These are phyloP conservation scores for Danionella dracula DNA, from an alignment of 2,797 vertebrate genomes.

Conservation along the genomic window DNA sequence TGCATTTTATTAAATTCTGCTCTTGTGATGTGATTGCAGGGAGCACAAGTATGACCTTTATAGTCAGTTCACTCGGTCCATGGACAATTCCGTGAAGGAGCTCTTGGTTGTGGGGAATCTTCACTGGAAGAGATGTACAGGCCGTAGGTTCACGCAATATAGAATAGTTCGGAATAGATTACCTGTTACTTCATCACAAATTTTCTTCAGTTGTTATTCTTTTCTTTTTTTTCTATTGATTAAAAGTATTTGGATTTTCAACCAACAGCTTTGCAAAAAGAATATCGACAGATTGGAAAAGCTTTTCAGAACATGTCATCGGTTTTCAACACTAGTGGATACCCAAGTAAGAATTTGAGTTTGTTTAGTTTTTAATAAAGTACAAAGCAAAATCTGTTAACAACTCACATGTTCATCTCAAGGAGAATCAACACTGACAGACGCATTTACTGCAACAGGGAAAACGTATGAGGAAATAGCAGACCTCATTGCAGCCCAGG, in stretches of 20 bases:
- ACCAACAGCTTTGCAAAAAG: conserved; percentile 79
- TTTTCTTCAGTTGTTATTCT: neutral
- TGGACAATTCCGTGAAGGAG: conserved; percentile 87
- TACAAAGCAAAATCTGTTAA: too few relatives aligned
- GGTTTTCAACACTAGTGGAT: conserved; percentile 81
- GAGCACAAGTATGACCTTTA: conserved; percentile 83
- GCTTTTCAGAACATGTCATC: conserved; percentile 79
- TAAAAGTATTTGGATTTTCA: conserved; percentile 15
- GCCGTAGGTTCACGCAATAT: conserved; percentile 63
- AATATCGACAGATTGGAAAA: conserved; percentile 87
- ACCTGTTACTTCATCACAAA: neutral
- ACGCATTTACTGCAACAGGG: conserved; percentile 81
- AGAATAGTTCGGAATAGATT: neutral
- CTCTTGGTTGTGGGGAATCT: conserved; percentile 82
- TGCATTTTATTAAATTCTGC: neutral
- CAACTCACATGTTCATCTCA: conserved; percentile 34
- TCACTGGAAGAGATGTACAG: conserved; percentile 89
- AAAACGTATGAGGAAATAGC: conserved; percentile 88
- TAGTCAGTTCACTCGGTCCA: conserved; percentile 80
- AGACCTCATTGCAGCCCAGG: conserved; percentile 81
- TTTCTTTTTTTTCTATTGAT: too few relatives aligned
- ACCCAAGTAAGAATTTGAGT: conserved; percentile 69
- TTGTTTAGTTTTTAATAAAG: neutral
- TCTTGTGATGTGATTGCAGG: conserved; percentile 56
- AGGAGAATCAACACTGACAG: conserved; percentile 84